These are phyloP conservation scores for Nomada goodeniana DNA, from an alignment of 2,888 invertebrate species.

Conservation along the genomic window DNA sequence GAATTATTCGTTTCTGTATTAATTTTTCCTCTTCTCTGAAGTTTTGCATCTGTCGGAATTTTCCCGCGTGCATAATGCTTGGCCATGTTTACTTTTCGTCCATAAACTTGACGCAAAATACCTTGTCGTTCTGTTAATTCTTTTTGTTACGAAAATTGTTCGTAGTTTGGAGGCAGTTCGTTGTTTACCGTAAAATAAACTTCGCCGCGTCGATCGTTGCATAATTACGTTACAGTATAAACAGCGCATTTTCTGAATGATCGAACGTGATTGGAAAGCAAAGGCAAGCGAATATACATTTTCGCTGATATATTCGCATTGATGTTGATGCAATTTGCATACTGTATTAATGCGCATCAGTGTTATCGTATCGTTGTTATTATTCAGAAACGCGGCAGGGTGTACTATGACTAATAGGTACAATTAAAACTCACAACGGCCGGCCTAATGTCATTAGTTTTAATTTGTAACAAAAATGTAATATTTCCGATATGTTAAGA, in stretches of 20 bases:
- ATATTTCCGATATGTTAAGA: too few species aligned
- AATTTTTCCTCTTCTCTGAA: too few species aligned
- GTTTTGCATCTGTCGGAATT: too few species aligned
- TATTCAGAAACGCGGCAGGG: background rate
- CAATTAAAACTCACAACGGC: background rate
- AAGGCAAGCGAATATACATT: background rate
- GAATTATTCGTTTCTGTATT: too few species aligned
- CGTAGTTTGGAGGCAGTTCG: slow-evolving; percentile 2
- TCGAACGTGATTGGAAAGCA: slow-evolving; percentile 17
- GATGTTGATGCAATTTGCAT: slow-evolving; percentile 16
- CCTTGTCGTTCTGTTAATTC: background rate
- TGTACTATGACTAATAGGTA: background rate
- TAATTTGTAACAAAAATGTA: too few species aligned
- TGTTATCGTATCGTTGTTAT: background rate
- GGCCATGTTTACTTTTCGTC: too few species aligned
- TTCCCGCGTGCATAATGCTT: too few species aligned
- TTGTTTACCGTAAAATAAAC: slow-evolving; percentile 26
- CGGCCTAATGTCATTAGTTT: too few species aligned
- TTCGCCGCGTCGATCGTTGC: slow-evolving; percentile 6
- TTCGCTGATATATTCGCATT: background rate
- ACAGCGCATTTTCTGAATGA: slow-evolving; percentile 3
- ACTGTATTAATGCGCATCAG: background rate
- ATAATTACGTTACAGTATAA: slow-evolving; percentile 6
- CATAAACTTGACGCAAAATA: too few species aligned
- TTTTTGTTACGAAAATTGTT: background rate